Evolutionary conservation across 2,113 vertebrate species (phyloP), one percentile per base, ranked within the genome.

Genomic region (Oxyruncus cristatus): DNA sequence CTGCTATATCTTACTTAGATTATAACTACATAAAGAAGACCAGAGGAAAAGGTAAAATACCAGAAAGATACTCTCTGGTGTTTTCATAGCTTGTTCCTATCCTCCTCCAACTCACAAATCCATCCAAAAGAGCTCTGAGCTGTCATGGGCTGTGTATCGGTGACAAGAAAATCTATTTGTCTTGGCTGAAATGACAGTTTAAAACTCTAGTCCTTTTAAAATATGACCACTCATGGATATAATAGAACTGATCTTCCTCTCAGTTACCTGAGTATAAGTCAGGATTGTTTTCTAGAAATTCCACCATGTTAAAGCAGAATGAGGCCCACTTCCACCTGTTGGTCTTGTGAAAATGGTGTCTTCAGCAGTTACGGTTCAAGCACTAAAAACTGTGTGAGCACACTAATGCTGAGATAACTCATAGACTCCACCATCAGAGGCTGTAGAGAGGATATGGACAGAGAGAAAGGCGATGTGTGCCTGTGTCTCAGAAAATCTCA

Each of bases 91-190:
- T 77, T 74, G 68, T 72, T 92, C 75, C 81, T 68, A 78, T 49
- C 78, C 47, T 96, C 14, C 24, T 82, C 24, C 49, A 92, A 66
- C 66, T 93, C 70, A 92, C 86, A 94, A 94, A 81, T 73, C 81
- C 71, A 47, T 72, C 85, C 73, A 42, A 72, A 80, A 86, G 55
- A 91, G 50, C 91, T 91, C 63, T 70, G 62, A 88, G 46, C 73
- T 88, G 83, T 93, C 89, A 96, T 47, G 46, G 66, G 46, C 46
- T 83, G 61, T 59, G 65, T 55, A 88, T 21, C 33, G 59, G 44
- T 93, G 95, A 95, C 93, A 95, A 90, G 79, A 92, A 95, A 96
- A 96, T 93, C 85, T 77, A 88, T 96, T 94, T 94, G 55, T 75
- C 96, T 86, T 88, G 55, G 75, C 35, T 81, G n/a, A 88, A 92